Evolutionary conservation across 37 sponge, comb jelly and placozoan species (phyloP), one percentile per base, ranked within the genome.

Genomic region (Ephydatia muelleri): DNA sequence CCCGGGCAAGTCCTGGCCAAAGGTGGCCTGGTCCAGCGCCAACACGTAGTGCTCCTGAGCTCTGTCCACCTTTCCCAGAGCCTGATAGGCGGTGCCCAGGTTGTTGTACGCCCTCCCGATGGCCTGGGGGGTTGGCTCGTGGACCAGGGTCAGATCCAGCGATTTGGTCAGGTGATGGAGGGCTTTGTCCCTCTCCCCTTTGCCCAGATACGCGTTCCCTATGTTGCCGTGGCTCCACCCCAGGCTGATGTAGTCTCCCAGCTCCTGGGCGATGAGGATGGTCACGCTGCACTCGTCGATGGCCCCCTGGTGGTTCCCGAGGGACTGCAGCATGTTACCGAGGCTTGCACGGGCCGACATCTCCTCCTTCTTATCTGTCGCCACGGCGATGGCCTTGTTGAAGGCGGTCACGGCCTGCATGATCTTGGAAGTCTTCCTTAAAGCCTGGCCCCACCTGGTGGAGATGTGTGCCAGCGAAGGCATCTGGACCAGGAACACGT

Each of bases 191-290:
- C 49, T 65, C 38, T 84, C 74, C 30, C 66, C 22, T 28, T 84
- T 72, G 22, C 90, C 90, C 25, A 93, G 84, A 33, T 84, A 79
- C 35, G 94, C 94, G 36, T 86, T 89, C 0, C 94, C 94, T 28
- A 90, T 72, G 81, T 93, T 93, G 28, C 94, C 90, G 27, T 93
- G 70, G 5, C 85, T 90, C 94, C 88, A 89, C 23, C 87, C 94
- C 0, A 89, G 77, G 19, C 84, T 79, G 12, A 84, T 73, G 28
- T 70, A 8, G 70, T 89, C 87, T 26, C 49, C 79, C 29, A 93
- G 22, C 34, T 81, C 80, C 30, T 84, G 68, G 0, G 87, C 78
- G 0, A 87, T 65, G 12, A 35, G 14, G 21, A 89, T 73, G 25
- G 88, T 39, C 8, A 36, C 25, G 34, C 83, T 68, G 40, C 89